Percentiles rank a stretch among this genome's conserved stretches.
Evolutionary conservation across 2,888 invertebrate genomes (phyloP).

Genomic region (Cephus spinipes): DNA sequence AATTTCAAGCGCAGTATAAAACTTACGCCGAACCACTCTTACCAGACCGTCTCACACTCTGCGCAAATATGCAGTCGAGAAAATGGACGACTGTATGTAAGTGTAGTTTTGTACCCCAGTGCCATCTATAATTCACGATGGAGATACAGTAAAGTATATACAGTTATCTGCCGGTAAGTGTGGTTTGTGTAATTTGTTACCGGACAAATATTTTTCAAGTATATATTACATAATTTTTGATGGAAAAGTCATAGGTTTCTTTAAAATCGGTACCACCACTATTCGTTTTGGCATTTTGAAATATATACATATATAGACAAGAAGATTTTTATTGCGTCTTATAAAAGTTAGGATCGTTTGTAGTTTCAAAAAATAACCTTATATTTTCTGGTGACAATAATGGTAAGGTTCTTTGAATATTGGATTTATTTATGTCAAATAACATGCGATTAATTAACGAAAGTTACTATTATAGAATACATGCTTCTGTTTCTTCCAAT

Average conservation of each 20-base stretch:
- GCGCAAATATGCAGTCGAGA: not conserved
- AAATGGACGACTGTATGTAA: not conserved
- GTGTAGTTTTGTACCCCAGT: not conserved
- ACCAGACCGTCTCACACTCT: not conserved
- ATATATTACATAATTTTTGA: not conserved
- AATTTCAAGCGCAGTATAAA: not conserved
- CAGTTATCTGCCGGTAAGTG: not conserved
- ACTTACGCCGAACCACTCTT: not conserved
- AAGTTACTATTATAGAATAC: not conserved
- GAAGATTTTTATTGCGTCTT: not conserved
- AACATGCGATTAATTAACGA: not conserved
- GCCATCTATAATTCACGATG: not conserved
- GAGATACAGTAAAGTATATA: not conserved
- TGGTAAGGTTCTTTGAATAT: not conserved
- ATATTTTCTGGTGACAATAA: not conserved
- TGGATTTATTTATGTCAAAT: not conserved
- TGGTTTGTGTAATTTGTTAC: not conserved
- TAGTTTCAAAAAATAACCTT: not conserved
- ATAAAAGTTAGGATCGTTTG: not conserved
- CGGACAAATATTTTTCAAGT: no score
- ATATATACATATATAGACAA: not conserved
- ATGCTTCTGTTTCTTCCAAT: not conserved
- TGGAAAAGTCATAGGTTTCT: not conserved
- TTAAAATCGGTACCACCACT: not conserved
- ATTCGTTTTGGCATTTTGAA: not conserved